Base-by-base conservation (phyloP, 2,113 vertebrate species). In the Zingel zingel region DNA sequence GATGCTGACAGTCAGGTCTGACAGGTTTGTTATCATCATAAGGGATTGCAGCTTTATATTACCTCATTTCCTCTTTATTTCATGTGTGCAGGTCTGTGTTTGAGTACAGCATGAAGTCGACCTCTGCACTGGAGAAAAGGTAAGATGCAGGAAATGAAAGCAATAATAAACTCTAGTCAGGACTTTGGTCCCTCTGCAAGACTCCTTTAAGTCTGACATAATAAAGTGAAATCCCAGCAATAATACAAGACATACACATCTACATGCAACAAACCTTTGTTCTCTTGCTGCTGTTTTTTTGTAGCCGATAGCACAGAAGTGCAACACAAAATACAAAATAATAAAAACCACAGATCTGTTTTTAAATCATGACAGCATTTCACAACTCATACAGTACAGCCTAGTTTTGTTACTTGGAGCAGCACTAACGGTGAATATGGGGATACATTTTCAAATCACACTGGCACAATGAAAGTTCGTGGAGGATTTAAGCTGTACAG, bases 121-220 rank as follows among this genome's bases (percentile, higher is more conserved):
- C n/a, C 33, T 45, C 19, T 45, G 43, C 10, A 8, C 53, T n/a
- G 59, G 65, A 45, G 25, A 36, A 47, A 68, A 76, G 33, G 59
- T 30, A 64, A 64, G 45, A 72, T 19, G 23, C 64, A 78, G 74
- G 74, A 82, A 88, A 88, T 77, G 23, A 84, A 88, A 88, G 70
- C 47, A 78, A 83, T 65, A 71, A 78, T 27, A 25, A 9, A 68
- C 45, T 63, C 12, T 6, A 25, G 18, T 57, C 67, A 79, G 62
- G 72, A 43, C 43, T 27, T 36, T 0, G 8, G 19, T 54, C 18
- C 16, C 36, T 23, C 50, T 66, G n/a, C 0, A 36, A 9, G 14
- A 19, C 8, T 53, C 5, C 23, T 15, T 66, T 30, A 39, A 30
- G 54, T 27, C 54, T 27, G 51, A 72, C 39, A 51, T 72, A 23